phyloP scores from a whole-genome alignment of 2,888 invertebrate species.

The Tanypteryx hageni region DNA sequence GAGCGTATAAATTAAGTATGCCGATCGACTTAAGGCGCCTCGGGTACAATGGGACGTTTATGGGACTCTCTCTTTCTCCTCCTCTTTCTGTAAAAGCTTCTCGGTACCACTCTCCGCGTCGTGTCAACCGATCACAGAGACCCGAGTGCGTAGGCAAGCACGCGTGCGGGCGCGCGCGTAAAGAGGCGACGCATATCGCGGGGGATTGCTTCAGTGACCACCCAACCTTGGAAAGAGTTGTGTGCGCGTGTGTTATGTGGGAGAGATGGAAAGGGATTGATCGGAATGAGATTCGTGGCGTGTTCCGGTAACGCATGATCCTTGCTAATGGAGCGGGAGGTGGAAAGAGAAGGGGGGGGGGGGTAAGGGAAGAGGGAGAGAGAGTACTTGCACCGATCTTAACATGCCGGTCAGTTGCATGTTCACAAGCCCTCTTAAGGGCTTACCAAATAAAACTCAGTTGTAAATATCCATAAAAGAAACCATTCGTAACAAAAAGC shows the following conservation, averaged over 20 bases:
- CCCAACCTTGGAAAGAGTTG: not conserved
- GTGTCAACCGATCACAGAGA: no score
- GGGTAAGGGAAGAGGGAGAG: no score
- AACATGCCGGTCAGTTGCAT: no score
- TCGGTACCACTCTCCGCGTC: no score
- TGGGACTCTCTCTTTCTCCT: not conserved
- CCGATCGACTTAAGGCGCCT: not conserved
- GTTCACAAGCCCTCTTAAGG: no score
- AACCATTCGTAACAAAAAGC: no score
- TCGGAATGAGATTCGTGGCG: conserved; percentile 22
- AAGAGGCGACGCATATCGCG: not conserved
- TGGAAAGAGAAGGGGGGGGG: not conserved
- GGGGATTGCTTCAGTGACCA: not conserved
- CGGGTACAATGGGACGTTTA: not conserved
- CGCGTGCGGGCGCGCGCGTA: not conserved
- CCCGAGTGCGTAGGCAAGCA: not conserved
- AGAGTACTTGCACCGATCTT: no score
- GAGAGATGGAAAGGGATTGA: not conserved
- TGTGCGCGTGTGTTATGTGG: not conserved
- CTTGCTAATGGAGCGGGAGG: not conserved
- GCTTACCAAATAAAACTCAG: no score
- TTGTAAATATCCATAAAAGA: no score
- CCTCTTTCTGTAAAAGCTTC: no score
- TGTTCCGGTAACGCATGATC: conserved; percentile 21
- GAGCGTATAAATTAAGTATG: not conserved